Evolutionary conservation across 2,113 vertebrate genomes (phyloP).

Genomic region (rat (Rattus norvegicus)): DNA sequence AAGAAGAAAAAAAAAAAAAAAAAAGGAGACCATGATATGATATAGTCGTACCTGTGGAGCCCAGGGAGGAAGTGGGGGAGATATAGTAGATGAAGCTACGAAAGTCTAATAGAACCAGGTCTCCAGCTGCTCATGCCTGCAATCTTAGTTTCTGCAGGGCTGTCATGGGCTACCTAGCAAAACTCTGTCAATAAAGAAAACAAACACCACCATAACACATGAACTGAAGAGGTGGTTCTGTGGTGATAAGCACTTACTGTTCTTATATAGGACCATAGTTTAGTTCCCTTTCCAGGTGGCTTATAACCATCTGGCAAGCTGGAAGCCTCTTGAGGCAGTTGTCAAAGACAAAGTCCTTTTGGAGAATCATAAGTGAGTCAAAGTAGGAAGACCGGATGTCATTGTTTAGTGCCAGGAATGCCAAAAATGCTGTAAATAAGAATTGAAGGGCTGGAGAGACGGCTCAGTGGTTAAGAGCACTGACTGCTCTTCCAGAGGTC

Average conservation of each 20-base stretch:
- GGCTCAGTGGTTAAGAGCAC: too few relatives aligned
- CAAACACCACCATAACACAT: background rate
- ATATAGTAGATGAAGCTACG: background rate
- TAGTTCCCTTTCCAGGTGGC: background rate
- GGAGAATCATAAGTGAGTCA: background rate
- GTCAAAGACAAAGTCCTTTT: background rate
- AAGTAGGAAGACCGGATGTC: background rate
- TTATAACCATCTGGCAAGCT: background rate
- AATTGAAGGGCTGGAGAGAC: background rate
- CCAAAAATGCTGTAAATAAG: background rate
- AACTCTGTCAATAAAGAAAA: background rate
- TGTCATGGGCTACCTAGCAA: background rate
- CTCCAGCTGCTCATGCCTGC: background rate
- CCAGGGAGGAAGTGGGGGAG: background rate
- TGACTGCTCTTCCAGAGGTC: too few relatives aligned
- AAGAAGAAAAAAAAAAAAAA: background rate
- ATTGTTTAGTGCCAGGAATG: background rate
- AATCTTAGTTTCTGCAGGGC: background rate
- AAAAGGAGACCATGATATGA: background rate
- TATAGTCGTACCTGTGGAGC: background rate
- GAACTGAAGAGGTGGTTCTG: background rate
- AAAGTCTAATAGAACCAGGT: background rate
- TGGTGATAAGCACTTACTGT: background rate
- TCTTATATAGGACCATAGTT: background rate
- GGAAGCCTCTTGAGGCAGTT: background rate